Conservation (phyloP, 2,888 invertebrate genomes). For the Lasioglossum morio region DNA sequence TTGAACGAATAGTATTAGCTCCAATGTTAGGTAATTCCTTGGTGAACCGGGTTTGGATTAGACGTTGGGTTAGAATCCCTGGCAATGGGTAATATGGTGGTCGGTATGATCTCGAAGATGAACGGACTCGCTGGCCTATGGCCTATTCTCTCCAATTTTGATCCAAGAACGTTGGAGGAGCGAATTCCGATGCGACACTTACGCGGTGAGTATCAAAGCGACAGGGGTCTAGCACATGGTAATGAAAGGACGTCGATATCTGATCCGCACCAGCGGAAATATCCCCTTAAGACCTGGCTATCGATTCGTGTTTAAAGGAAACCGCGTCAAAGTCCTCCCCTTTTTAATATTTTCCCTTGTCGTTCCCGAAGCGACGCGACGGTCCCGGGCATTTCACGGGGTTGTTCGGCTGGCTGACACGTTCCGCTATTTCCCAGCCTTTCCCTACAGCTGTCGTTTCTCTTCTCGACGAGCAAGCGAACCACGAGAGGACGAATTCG, state of each 20-base stretch:
- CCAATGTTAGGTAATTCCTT: too few relatives aligned
- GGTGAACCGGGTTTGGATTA: too few relatives aligned
- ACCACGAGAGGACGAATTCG: slow-evolving; percentile 19
- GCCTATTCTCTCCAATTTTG: background rate
- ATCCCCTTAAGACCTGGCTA: background rate
- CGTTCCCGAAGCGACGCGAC: background rate
- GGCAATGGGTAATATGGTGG: background rate
- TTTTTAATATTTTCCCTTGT: slow-evolving; percentile 12
- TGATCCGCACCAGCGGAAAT: background rate
- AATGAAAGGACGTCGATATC: slow-evolving; percentile 4
- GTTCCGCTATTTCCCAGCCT: background rate
- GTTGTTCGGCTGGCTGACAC: slow-evolving; percentile 1
- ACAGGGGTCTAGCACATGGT: background rate
- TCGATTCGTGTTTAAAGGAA: slow-evolving; percentile 21
- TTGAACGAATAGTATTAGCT: too few relatives aligned
- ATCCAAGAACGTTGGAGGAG: background rate
- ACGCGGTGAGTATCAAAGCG: background rate
- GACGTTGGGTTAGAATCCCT: too few relatives aligned
- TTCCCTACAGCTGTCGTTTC: background rate
- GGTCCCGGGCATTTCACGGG: background rate
- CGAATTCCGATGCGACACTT: background rate
- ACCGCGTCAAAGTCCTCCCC: background rate
- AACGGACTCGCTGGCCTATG: background rate
- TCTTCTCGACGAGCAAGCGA: background rate
- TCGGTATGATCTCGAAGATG: background rate